A percentile compares a stretch with the other conserved stretches of the same genome.
Evolutionary conservation across 1,140 invertebrate genomes (phyloP).

Genomic region (Stratiolaelaps scimitus): DNA sequence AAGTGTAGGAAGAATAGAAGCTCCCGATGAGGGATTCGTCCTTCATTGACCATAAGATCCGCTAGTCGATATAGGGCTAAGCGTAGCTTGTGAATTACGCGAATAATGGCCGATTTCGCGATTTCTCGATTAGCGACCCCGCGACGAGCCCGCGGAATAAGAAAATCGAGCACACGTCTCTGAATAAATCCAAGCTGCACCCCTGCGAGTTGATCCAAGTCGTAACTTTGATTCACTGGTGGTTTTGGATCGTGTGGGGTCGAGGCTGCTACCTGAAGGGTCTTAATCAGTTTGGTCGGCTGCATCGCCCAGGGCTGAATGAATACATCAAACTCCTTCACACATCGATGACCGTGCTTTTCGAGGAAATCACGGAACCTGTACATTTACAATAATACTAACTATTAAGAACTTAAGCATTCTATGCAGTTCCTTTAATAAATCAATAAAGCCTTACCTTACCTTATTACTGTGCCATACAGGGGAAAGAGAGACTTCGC

Average conservation of each 20-base stretch:
- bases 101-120: conserved; percentile 34
- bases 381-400: too few species aligned
- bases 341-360: conserved; percentile 58
- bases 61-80: conserved; percentile 50
- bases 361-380: conserved; percentile 51
- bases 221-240: background rate
- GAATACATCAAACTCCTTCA: conserved; percentile 58
- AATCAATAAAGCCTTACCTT: too few species aligned
- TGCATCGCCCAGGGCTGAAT: conserved; percentile 54
- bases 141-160: background rate
- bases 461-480: too few species aligned
- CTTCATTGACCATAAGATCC: conserved; percentile 48
- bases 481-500: too few species aligned
- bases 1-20: conserved; percentile 57
- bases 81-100: conserved; percentile 50
- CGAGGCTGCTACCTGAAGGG: conserved; percentile 46
- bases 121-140: conserved; percentile 31
- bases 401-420: too few species aligned
- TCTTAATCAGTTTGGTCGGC: conserved; percentile 49
- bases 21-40: conserved; percentile 52
- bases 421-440: too few species aligned
- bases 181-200: background rate
- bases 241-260: background rate
- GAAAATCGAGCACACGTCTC: background rate
- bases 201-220: background rate